These are phyloP conservation scores for Zosterops hypoxanthus DNA, from an alignment of 2,113 vertebrate genomes.

Conservation along the genomic window DNA sequence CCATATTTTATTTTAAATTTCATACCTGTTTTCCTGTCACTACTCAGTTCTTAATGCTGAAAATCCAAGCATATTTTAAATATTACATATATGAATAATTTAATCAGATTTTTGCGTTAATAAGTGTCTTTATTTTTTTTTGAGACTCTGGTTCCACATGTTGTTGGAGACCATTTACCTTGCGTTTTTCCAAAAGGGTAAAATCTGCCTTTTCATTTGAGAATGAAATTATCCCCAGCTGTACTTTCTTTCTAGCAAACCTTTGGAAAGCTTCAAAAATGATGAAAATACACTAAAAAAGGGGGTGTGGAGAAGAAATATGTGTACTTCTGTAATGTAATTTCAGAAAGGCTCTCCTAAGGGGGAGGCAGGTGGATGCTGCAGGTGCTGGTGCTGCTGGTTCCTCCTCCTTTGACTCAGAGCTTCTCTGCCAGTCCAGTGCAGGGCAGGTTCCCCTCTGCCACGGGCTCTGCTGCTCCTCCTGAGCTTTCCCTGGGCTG, in stretches of 20 bases:
- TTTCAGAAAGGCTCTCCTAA: neutral
- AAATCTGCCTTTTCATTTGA: neutral
- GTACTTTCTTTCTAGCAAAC: neutral
- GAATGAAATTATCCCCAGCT: neutral
- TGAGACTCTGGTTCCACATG: neutral
- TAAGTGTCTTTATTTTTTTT: neutral
- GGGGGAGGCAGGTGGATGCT: neutral
- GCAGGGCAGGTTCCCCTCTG: neutral
- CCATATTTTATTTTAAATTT: neutral
- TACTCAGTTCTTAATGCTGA: neutral
- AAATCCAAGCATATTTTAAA: neutral
- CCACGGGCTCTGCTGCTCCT: neutral
- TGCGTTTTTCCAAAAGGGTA: neutral
- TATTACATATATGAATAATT: neutral
- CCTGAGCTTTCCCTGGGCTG: neutral
- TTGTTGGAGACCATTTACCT: neutral
- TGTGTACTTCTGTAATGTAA: accelerated
- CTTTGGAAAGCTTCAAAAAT: neutral
- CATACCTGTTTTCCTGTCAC: neutral
- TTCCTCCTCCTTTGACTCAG: neutral
- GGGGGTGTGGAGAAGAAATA: neutral
- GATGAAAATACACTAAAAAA: neutral
- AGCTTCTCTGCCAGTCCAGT: neutral
- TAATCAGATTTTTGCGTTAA: neutral
- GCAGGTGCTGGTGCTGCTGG: neutral